phyloP scores from a whole-genome alignment of 2,888 invertebrate genomes.

The Nomada goodeniana region DNA sequence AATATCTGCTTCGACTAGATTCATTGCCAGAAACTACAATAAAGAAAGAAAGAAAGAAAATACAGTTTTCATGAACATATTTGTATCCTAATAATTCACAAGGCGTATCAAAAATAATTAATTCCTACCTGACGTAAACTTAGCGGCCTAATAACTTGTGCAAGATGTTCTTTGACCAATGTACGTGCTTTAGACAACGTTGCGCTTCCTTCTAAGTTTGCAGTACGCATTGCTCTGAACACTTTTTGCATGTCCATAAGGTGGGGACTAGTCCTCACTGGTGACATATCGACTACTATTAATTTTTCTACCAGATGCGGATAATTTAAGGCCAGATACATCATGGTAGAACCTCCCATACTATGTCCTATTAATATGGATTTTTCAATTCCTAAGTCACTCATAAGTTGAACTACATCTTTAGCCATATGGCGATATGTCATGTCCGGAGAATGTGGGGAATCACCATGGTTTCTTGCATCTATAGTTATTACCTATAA shows the following conservation, averaged over 20 bases:
- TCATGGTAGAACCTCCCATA: constrained; percentile 97
- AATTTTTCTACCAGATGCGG: constrained; percentile 88
- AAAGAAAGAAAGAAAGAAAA: constrained; percentile 61
- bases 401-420: constrained; percentile 89
- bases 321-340: constrained; percentile 92
- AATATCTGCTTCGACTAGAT: constrained; percentile 89
- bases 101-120: not conserved
- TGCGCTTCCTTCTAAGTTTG: constrained; percentile 87
- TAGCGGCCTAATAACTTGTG: constrained; percentile 86
- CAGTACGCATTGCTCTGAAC: constrained; percentile 88
- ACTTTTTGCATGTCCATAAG: constrained; percentile 87
- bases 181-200: constrained; percentile 90
- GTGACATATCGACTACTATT: constrained; percentile 90
- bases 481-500: constrained; percentile 91
- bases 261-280: constrained; percentile 87
- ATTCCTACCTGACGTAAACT: constrained; percentile 85
- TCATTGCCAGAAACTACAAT: constrained; percentile 90
- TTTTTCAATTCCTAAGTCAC: constrained; percentile 87
- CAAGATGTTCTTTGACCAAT: constrained; percentile 88
- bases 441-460: constrained; percentile 91
- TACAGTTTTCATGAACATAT: not conserved
- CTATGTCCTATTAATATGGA: constrained; percentile 94
- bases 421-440: constrained; percentile 90
- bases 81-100: not conserved
- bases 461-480: constrained; percentile 97